Evolutionary conservation across 2,113 vertebrate species (phyloP), one percentile per base, ranked within the genome.

Genomic region (Pluvianellus socialis): DNA sequence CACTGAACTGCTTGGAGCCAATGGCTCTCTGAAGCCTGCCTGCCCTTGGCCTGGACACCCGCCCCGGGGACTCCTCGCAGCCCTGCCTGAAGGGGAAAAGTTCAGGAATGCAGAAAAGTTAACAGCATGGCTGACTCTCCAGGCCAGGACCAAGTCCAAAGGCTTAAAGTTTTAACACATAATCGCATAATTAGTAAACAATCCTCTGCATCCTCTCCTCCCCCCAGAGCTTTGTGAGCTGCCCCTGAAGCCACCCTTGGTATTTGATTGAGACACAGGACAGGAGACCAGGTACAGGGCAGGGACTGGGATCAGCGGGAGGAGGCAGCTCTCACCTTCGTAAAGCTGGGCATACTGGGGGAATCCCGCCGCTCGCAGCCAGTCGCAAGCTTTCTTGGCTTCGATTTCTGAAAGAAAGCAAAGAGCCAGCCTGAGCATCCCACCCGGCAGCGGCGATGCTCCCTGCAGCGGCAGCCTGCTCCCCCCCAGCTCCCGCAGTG

Each of bases 301-400:
- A 33, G 73, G 58, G 49, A 23, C 8, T 1, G 7, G 12, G 79
- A 5, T 8, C 53, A 16, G 13, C 1, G 19, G 35, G 16, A 63
- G 44, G 38, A 32, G 53, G 53, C 56, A 44, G 71, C 63, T 49
- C 96, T 98, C 97, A 99, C 99, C 99, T 99, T 99, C 99, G 7
- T 99, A 99, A 56, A 98, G 98, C 95, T 99, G 99, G 61, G 98
- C 98, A 76, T 99, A 99, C 96, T 99, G 99, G 18, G 98, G 98
- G 94, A 99, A 99, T n/a, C 99, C 99, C 1, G 99, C 98, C 1
- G 99, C 99, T 32, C 98, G 97, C 62, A 99, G 98, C 99, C 99
- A 99, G 28, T 98, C 98, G 10, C 98, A 99, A 7, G 98, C 98
- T 91, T 98, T 98, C 98, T 98, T 98, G 90, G 99, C 98, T 98